A percentile compares a stretch with the other conserved stretches of the same genome.
Evolutionary conservation across 1,140 invertebrate genomes (phyloP).

Genomic region (Rhagoletis zephyria): DNA sequence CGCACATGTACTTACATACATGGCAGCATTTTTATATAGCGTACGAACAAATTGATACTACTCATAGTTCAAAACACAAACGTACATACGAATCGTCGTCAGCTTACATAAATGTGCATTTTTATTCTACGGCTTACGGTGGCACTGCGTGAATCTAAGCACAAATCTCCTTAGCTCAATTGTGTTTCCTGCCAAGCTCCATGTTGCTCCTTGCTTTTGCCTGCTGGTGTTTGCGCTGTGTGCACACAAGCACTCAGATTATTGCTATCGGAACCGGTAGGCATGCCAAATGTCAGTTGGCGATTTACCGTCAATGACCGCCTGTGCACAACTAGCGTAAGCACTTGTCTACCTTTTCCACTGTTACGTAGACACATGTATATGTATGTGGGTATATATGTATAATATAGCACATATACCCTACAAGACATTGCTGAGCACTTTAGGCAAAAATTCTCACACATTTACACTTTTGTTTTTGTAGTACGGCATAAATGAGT

Average conservation of each 20-base stretch:
- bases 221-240: not conserved
- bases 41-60: not conserved
- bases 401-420: too few species aligned
- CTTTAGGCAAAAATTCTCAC: too few species aligned
- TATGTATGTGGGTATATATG: too few species aligned
- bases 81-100: not conserved
- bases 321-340: too few species aligned
- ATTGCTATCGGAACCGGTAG: too few species aligned
- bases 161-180: not conserved
- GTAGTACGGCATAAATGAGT: too few species aligned
- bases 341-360: too few species aligned
- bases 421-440: too few species aligned
- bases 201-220: not conserved
- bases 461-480: too few species aligned
- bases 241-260: not conserved
- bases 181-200: constrained; percentile 5
- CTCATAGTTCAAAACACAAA: not conserved
- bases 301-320: not conserved
- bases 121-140: not conserved
- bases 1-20: not conserved
- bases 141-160: not conserved
- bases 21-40: not conserved
- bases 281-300: not conserved
- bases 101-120: constrained; percentile 13
- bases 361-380: too few species aligned